These are phyloP conservation scores for Parus major DNA, from an alignment of 2,113 vertebrate genomes.

Conservation along the genomic window DNA sequence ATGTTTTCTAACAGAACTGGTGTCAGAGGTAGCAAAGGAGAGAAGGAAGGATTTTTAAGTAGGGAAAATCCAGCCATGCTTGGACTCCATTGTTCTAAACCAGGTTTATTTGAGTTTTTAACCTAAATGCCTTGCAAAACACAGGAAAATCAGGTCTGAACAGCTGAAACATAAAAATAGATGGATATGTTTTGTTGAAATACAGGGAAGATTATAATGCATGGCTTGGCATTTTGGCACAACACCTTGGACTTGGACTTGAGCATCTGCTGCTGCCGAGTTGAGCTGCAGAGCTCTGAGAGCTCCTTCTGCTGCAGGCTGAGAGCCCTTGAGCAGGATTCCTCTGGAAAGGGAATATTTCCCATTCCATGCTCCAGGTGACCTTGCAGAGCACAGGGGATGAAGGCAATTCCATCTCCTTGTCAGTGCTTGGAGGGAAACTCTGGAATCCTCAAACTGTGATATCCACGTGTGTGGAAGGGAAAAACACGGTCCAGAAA, in stretches of 20 bases:
- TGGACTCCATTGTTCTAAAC: background rate
- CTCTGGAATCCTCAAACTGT: background rate
- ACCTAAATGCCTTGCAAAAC: background rate
- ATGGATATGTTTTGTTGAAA: accelerated
- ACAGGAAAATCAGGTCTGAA: background rate
- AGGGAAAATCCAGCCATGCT: accelerated
- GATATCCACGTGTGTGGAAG: background rate
- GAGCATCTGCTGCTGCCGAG: background rate
- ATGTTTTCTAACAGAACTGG: background rate
- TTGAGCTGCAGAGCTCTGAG: background rate
- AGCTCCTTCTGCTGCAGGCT: background rate
- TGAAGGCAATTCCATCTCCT: background rate
- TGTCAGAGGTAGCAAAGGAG: background rate
- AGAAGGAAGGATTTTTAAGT: background rate
- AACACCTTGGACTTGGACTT: background rate
- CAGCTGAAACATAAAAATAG: background rate
- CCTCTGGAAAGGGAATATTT: background rate
- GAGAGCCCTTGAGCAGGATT: background rate
- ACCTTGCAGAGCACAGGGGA: background rate
- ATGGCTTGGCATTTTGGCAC: background rate
- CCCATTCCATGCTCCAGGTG: background rate
- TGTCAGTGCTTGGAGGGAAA: background rate
- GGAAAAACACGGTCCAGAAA: background rate
- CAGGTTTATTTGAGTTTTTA: background rate
- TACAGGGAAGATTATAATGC: background rate